Evolutionary conservation across 1,140 invertebrate species (phyloP), one percentile per base, ranked within the genome.

Genomic region (Bombus breviceps): DNA sequence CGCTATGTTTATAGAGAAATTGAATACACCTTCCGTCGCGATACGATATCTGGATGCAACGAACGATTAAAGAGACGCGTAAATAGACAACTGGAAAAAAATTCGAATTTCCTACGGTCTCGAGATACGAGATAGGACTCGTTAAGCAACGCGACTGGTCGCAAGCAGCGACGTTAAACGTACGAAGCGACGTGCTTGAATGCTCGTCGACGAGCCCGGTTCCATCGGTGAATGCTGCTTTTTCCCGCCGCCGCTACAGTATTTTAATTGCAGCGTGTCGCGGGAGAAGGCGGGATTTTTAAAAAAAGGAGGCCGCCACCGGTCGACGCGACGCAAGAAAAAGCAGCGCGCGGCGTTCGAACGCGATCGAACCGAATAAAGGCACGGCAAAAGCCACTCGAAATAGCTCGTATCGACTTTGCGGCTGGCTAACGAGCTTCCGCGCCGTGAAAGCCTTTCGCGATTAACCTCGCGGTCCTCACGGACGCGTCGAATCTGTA

Each of bases 201-300:
- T 15, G 28, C n/a, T 73, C 71, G 39, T n/a, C 28, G 71, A 73
- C 2, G 41, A 41, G 8, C 28, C 15, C 28, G 71, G 3, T 18
- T 22, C 2, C 37, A 32, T 47, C 72, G 72, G 15, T n/a, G 41
- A 73, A 1, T n/a, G 72, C 10, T 28, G 25, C n/a, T 73, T 43
- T 73, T 73, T 43, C 12, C 12, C 10, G 2, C 71, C 71, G 13
- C 5, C 37, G 39, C 3, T 39, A 69, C 75, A 80, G 87, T 91
- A 91, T 90, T 91, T 90, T 91, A 91, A 91, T 92, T 86, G 87
- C 88, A 34, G 74, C 59, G 76, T 78, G 76, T 66, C 66, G 57
- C 34, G 41, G 28, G 73, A 71, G 64, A 13, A 10, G 73, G 80
- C 32, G 76, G 76, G 66, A 59, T 73, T 80, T 80, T 84, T 80